These are phyloP conservation scores for Linyphia triangularis DNA, from an alignment of 2,888 invertebrate species.

Conservation along the genomic window DNA sequence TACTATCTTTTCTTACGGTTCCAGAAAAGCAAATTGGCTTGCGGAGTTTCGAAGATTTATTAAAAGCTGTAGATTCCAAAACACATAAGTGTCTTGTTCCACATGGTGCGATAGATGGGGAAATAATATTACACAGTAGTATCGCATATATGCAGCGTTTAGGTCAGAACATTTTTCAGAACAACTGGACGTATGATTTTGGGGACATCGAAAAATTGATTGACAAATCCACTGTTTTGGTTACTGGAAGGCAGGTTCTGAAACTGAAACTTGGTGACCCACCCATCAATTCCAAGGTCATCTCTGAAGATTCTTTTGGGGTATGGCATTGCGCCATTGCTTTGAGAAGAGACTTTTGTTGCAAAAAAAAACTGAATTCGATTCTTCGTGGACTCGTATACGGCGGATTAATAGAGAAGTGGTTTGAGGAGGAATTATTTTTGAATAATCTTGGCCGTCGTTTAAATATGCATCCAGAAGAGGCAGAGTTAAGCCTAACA, in stretches of 20 bases:
- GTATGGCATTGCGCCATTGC: constrained; percentile 16
- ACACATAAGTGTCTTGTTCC: neutral
- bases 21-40: constrained; percentile 19
- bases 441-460: neutral
- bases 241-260: neutral
- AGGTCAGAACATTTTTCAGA: neutral
- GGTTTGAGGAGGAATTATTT: neutral
- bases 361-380: neutral
- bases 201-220: neutral
- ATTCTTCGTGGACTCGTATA: neutral
- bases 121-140: constrained; percentile 7
- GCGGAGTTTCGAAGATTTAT: constrained; percentile 12
- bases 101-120: neutral
- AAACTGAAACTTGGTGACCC: neutral
- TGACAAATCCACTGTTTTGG: neutral
- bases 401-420: constrained; percentile 23
- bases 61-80: neutral
- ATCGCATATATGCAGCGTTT: neutral
- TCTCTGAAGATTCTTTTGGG: constrained; percentile 28
- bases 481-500: neutral
- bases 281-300: neutral
- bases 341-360: constrained; percentile 29
- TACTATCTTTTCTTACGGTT: constrained; percentile 22
- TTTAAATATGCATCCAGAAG: neutral
- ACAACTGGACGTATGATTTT: constrained; percentile 20